Evolutionary conservation across 64 coral and sea anemone species (phyloP).

Genomic region (Actinia equina): DNA sequence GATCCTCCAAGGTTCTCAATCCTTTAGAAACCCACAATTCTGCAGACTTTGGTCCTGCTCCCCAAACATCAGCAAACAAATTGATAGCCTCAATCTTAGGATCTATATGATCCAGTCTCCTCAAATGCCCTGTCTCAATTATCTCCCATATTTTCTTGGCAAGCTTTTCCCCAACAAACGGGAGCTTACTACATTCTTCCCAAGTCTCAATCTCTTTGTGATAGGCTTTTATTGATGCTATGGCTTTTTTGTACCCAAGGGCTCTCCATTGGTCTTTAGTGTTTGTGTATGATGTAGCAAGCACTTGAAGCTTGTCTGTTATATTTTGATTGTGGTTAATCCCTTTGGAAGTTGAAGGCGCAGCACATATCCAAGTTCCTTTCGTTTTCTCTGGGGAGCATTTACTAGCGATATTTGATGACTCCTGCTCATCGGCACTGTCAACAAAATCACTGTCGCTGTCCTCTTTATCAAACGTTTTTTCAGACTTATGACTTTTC

Average conservation of each 20-base stretch:
- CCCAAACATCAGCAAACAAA: constrained; percentile 92
- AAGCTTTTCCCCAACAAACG: constrained; percentile 90
- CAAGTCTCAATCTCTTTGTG: constrained; percentile 90
- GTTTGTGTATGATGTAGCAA: constrained; percentile 86
- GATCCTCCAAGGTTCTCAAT: constrained; percentile 74
- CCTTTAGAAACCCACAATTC: constrained; percentile 79
- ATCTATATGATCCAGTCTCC: constrained; percentile 88
- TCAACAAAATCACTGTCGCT: constrained; percentile 83
- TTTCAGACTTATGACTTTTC: neutral
- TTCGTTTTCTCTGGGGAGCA: constrained; percentile 60
- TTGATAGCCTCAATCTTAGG: constrained; percentile 75
- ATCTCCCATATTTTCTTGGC: constrained; percentile 98
- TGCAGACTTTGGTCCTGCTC: constrained; percentile 83
- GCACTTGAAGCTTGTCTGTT: constrained; percentile 85
- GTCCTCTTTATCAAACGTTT: neutral
- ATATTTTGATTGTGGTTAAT: constrained; percentile 81
- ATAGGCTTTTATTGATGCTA: constrained; percentile 85
- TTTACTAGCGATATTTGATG: constrained; percentile 36
- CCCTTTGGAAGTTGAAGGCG: constrained; percentile 62
- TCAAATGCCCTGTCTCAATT: constrained; percentile 81
- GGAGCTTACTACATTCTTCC: constrained; percentile 85
- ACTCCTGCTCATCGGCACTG: constrained; percentile 72
- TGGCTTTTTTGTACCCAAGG: constrained; percentile 93
- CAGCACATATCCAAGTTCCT: constrained; percentile 70
- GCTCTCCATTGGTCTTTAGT: constrained; percentile 99